A percentile compares a stretch with the other conserved stretches of the same genome.
Conservation (phyloP, 1,140 invertebrate genomes). For the Neodiprion pinetum region DNA sequence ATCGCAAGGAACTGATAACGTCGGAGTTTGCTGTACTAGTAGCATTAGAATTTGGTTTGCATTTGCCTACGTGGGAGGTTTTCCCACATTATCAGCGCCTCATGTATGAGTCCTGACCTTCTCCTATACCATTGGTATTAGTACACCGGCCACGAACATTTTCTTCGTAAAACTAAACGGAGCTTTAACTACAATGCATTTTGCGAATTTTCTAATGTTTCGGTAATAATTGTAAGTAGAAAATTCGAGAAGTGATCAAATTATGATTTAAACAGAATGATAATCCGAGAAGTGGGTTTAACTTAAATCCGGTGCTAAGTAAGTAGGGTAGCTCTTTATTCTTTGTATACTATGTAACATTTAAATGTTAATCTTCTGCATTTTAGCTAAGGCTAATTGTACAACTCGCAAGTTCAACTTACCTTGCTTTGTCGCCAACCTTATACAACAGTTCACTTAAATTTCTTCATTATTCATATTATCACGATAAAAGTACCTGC, state of each 20-base stretch:
- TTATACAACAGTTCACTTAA: too few species aligned
- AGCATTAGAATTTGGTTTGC: conserved; percentile 92
- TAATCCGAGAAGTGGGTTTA: too few species aligned
- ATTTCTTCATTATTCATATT: too few species aligned
- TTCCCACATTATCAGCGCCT: conserved; percentile 95
- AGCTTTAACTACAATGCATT: not conserved
- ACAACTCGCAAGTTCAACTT: too few species aligned
- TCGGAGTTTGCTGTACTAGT: conserved; percentile 95
- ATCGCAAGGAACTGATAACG: conserved; percentile 87
- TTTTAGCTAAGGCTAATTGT: too few species aligned
- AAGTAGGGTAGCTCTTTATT: too few species aligned
- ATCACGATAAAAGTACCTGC: too few species aligned
- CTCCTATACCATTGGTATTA: conserved; percentile 25
- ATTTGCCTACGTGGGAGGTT: conserved; percentile 89
- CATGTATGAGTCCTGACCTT: conserved; percentile 82
- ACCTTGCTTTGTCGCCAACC: too few species aligned
- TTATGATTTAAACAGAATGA: too few species aligned
- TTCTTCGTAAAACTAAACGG: conserved; percentile 23
- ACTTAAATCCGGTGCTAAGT: too few species aligned
- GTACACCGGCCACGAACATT: conserved; percentile 23
- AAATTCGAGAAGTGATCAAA: conserved; percentile 14
- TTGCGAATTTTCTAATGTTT: not conserved
- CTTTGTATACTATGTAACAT: too few species aligned
- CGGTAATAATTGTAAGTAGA: not conserved
- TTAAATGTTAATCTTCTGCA: too few species aligned